Conservation (phyloP, 2,888 invertebrate species). For the Lissocephala sabroskyi region DNA sequence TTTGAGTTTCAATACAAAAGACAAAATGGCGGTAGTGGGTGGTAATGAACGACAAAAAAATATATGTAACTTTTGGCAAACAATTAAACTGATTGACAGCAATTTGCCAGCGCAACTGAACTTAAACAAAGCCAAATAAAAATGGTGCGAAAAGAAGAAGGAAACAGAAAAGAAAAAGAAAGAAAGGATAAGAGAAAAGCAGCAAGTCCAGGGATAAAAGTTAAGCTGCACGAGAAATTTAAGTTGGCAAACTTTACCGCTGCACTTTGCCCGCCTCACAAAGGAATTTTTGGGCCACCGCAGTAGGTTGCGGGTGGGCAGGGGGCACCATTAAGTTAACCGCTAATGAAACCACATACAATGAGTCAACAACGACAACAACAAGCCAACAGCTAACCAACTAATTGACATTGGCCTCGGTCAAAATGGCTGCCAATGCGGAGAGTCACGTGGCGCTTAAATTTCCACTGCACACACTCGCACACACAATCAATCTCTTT, state of each 20-base stretch:
- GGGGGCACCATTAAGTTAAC: conserved; percentile 37
- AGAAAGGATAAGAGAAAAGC: background rate
- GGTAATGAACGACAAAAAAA: conserved; percentile 21
- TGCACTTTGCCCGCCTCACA: background rate
- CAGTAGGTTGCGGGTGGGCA: no score
- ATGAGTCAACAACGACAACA: conserved; percentile 23
- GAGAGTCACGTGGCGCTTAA: no score
- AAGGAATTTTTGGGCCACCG: no score
- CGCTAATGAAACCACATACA: conserved; percentile 41
- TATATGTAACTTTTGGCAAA: conserved; percentile 26
- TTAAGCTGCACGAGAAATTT: background rate
- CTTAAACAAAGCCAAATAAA: no score
- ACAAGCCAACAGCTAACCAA: conserved; percentile 14
- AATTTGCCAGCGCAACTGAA: conserved; percentile 49
- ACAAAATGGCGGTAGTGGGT: conserved; percentile 32
- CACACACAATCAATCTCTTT: no score
- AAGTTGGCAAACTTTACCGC: background rate
- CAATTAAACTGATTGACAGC: conserved; percentile 34
- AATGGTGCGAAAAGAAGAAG: conserved; percentile 10
- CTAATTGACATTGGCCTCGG: conserved; percentile 35
- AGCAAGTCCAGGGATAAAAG: background rate
- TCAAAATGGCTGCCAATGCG: no score
- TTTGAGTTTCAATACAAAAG: no score
- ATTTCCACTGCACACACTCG: no score
- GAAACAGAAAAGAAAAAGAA: conserved; percentile 5